phyloP scores from a whole-genome alignment of 2,888 invertebrate species.

The Celastrina argiolus region DNA sequence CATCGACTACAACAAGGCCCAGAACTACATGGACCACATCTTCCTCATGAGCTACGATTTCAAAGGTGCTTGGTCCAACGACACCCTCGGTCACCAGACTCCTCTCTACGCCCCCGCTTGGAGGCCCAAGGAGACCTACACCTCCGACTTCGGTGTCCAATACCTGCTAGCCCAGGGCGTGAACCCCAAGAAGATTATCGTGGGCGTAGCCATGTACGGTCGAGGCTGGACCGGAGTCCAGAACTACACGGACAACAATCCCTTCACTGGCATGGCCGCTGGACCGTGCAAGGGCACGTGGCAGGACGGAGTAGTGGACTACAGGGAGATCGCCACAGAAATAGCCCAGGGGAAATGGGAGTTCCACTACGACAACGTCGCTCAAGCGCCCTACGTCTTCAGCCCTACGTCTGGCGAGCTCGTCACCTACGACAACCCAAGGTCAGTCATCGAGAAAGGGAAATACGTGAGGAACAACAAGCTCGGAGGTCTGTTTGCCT shows the following conservation, averaged over 20 bases:
- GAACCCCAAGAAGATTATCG: conserved; percentile 63
- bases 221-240: conserved; percentile 70
- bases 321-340: conserved; percentile 65
- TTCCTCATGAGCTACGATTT: conserved; percentile 74
- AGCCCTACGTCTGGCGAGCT: conserved; percentile 62
- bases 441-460: conserved; percentile 68
- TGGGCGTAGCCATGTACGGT: conserved; percentile 72
- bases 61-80: conserved; percentile 73
- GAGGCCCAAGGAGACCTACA: conserved; percentile 68
- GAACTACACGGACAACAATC: conserved; percentile 55
- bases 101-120: conserved; percentile 63
- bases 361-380: conserved; percentile 65
- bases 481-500: conserved; percentile 66
- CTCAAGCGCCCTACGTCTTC: conserved; percentile 71
- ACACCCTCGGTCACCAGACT: conserved; percentile 66
- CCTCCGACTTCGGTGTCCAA: conserved; percentile 69
- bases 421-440: conserved; percentile 65
- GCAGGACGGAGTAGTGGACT: conserved; percentile 72
- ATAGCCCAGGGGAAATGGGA: conserved; percentile 67
- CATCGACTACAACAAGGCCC: conserved; percentile 64
- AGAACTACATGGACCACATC: conserved; percentile 72
- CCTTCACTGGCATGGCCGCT: conserved; percentile 67
- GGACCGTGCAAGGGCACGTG: conserved; percentile 70
- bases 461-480: conserved; percentile 71
- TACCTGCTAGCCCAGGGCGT: conserved; percentile 68